A percentile compares a stretch with the other conserved stretches of the same genome.
Evolutionary conservation across 2,797 vertebrate species (phyloP).

Genomic region (Gambelia wislizenii): DNA sequence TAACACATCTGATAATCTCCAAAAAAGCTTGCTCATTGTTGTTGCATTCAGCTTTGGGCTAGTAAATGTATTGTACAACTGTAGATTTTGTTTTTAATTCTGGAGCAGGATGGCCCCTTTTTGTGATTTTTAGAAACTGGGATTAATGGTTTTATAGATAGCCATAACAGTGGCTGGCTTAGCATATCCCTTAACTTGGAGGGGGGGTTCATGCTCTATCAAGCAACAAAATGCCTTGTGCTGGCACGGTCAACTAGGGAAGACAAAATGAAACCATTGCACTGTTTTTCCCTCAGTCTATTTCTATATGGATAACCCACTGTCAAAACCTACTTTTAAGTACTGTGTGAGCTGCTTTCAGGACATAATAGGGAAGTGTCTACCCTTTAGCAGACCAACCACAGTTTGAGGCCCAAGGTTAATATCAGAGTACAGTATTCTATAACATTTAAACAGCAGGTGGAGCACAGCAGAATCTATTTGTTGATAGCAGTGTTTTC

Average conservation of each 20-base stretch:
- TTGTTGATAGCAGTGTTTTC: slow-evolving; percentile 39
- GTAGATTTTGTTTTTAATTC: no score
- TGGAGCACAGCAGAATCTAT: slow-evolving; percentile 32
- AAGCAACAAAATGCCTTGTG: not conserved
- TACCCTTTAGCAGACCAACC: slow-evolving; percentile 66
- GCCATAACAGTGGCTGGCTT: not conserved
- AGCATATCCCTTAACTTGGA: not conserved
- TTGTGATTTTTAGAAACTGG: no score
- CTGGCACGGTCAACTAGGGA: not conserved
- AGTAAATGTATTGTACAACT: not conserved
- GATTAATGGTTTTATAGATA: no score
- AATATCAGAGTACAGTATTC: slow-evolving; percentile 58
- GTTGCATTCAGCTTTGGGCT: not conserved
- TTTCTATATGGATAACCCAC: slow-evolving; percentile 45
- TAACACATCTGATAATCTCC: no score
- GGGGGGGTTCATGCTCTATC: not conserved
- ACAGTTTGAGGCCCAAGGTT: slow-evolving; percentile 63
- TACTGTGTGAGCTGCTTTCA: slow-evolving; percentile 55
- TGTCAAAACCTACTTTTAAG: slow-evolving; percentile 58
- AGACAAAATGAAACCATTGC: slow-evolving; percentile 1
- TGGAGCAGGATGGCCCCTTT: no score
- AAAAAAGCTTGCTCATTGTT: not conserved
- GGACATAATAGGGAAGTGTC: slow-evolving; percentile 58
- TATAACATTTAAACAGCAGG: slow-evolving; percentile 72
- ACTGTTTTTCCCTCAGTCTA: slow-evolving; percentile 54